Conservation (phyloP, 2,797 vertebrate species). For the Paramormyrops hopkinsi region DNA sequence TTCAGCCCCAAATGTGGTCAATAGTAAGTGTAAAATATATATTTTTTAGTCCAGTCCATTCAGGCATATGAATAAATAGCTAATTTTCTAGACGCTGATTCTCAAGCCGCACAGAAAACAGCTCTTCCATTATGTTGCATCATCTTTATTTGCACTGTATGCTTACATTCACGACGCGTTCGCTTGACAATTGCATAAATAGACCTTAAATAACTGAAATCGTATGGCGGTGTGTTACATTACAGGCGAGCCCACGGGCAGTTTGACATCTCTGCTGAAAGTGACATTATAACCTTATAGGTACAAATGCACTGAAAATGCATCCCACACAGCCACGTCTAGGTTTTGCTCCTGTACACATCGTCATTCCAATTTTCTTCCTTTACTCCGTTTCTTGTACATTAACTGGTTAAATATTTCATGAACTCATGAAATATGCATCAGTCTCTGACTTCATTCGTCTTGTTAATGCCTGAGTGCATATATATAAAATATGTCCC, state of each 20-base stretch:
- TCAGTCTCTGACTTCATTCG: neutral
- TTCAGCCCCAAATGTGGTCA: neutral
- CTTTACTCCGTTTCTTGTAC: neutral
- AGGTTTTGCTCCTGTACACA: neutral
- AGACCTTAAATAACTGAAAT: neutral
- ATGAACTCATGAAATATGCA: neutral
- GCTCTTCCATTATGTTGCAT: neutral
- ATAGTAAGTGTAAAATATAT: neutral
- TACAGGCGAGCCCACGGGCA: neutral
- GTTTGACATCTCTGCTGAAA: neutral
- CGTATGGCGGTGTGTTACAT: neutral
- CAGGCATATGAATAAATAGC: neutral
- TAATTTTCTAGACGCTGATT: neutral
- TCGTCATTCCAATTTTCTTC: neutral
- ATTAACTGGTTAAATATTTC: neutral
- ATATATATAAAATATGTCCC: neutral
- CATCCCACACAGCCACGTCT: neutral
- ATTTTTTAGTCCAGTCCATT: neutral
- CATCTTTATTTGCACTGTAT: neutral
- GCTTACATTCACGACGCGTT: neutral
- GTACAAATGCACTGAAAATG: neutral
- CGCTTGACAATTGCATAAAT: neutral
- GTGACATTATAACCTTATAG: neutral
- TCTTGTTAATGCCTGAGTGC: neutral
- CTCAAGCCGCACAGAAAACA: neutral